phyloP scores from a whole-genome alignment of 2,797 vertebrate genomes.

The Hippocampus kuda region DNA sequence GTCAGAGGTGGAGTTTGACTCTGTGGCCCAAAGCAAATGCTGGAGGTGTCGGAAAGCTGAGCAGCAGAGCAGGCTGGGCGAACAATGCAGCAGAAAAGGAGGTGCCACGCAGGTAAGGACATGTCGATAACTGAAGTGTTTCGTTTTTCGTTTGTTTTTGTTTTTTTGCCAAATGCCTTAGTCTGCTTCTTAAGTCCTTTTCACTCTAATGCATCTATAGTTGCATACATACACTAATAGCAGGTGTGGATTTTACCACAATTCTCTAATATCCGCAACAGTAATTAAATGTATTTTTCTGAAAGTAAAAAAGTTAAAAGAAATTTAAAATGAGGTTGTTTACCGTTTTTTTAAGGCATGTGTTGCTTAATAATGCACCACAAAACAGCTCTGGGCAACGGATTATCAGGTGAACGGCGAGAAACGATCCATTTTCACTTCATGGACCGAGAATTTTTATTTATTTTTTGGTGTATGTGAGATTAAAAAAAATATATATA shows the following conservation, averaged over 20 bases:
- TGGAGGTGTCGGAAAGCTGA: background rate
- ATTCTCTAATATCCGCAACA: too few relatives aligned
- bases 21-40: background rate
- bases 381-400: too few relatives aligned
- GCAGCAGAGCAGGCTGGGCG: background rate
- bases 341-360: too few relatives aligned
- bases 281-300: too few relatives aligned
- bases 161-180: background rate
- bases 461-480: too few relatives aligned
- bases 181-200: background rate
- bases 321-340: too few relatives aligned
- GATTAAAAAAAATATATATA: too few relatives aligned
- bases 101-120: slow-evolving; percentile 3
- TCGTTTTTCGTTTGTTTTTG: background rate
- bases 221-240: background rate
- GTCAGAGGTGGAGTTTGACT: slow-evolving; percentile 2
- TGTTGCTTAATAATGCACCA: too few relatives aligned
- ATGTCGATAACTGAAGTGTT: background rate
- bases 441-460: too few relatives aligned
- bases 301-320: too few relatives aligned
- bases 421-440: too few relatives aligned
- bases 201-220: background rate
- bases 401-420: too few relatives aligned
- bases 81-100: background rate
- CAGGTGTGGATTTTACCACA: background rate